Percentiles rank a stretch among this genome's conserved stretches.
phyloP scores from a whole-genome alignment of 2,113 vertebrate species.

The Typhlomys cinereus region DNA sequence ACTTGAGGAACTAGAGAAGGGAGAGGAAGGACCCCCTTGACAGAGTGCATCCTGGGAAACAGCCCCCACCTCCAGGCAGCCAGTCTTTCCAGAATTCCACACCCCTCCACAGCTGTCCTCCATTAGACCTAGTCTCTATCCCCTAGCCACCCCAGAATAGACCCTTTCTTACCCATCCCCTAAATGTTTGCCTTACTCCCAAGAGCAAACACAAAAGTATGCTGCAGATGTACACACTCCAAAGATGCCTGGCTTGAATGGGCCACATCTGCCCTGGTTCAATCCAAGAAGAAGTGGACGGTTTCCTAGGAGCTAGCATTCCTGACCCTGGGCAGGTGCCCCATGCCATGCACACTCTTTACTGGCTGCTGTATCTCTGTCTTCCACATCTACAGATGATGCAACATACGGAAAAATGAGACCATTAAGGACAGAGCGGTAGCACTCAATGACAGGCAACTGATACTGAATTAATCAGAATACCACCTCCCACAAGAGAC shows the following conservation, averaged over 20 bases:
- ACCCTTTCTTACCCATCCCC: not conserved
- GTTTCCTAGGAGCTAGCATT: not conserved
- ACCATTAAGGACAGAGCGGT: not conserved
- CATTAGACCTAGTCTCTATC: not conserved
- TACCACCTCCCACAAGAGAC: not conserved
- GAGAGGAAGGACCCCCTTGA: too few species aligned
- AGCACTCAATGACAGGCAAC: not conserved
- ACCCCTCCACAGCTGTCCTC: not conserved
- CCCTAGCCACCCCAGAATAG: not conserved
- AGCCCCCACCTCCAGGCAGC: not conserved
- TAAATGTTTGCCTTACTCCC: not conserved
- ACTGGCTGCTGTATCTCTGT: not conserved
- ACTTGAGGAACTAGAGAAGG: too few species aligned
- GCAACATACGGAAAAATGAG: not conserved
- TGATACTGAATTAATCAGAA: too few species aligned
- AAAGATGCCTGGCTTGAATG: too few species aligned
- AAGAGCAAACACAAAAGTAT: fast-evolving
- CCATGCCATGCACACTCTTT: not conserved
- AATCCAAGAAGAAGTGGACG: too few species aligned
- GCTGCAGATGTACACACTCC: not conserved
- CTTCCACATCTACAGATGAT: not conserved
- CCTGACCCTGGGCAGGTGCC: not conserved
- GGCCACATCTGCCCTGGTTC: not conserved
- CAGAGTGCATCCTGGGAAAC: not conserved
- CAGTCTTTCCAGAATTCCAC: not conserved